Conservation (phyloP, 2,113 vertebrate species). For the Larimichthys crocea region DNA sequence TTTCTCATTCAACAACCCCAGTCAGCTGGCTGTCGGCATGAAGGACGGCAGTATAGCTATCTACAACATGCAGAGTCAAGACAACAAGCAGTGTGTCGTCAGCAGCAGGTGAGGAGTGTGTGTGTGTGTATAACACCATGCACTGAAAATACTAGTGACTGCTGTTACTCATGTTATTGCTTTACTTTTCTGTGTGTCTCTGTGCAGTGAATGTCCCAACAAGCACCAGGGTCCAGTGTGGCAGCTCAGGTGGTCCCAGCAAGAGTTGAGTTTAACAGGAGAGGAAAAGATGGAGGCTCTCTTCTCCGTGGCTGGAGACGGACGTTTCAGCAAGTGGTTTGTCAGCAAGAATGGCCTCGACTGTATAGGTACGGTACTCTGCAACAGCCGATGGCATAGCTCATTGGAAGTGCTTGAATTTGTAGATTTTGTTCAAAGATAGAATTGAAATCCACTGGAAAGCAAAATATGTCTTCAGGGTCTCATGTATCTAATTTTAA, state of each 20-base stretch:
- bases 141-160: background rate
- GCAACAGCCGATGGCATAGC: too few species aligned
- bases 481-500: too few species aligned
- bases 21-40: constrained; percentile 88
- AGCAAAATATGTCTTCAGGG: too few species aligned
- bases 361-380: constrained; percentile 82
- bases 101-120: constrained; percentile 80
- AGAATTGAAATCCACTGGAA: too few species aligned
- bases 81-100: constrained; percentile 29
- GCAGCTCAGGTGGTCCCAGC: constrained; percentile 90
- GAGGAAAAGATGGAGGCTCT: constrained; percentile 87
- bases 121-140: background rate
- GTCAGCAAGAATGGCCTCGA: constrained; percentile 85
- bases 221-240: constrained; percentile 89
- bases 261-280: constrained; percentile 75
- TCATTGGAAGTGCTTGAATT: too few species aligned
- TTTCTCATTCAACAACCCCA: constrained; percentile 85
- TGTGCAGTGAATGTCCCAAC: constrained; percentile 83
- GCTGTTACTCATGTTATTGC: background rate
- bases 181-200: background rate
- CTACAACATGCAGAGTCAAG: constrained; percentile 80
- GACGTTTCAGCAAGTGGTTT: constrained; percentile 88
- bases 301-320: constrained; percentile 89
- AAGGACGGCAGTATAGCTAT: constrained; percentile 83
- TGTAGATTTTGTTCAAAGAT: too few species aligned